Percentiles rank a stretch among this genome's conserved stretches.
phyloP scores from a whole-genome alignment of 2,113 vertebrate species.

The Aythya baeri region DNA sequence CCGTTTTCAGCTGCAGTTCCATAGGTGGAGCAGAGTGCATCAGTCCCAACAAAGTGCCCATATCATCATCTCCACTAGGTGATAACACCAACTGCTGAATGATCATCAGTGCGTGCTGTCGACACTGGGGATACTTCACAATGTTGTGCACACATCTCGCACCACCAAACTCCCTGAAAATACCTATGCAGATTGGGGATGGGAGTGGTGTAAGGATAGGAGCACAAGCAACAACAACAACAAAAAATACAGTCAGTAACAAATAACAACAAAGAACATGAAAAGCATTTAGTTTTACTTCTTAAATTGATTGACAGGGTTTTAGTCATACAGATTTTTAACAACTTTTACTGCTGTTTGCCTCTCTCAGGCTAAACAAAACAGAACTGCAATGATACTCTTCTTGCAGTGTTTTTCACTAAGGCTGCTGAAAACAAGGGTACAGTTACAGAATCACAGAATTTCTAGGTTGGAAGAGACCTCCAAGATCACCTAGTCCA shows the following conservation, averaged over 20 bases:
- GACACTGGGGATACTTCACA: conserved; percentile 93
- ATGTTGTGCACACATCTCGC: conserved; percentile 98
- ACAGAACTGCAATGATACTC: not conserved
- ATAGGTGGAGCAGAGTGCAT: conserved; percentile 95
- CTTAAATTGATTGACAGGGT: not conserved
- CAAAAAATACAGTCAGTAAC: not conserved
- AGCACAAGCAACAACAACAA: not conserved
- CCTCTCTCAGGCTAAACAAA: not conserved
- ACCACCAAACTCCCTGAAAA: conserved; percentile 97
- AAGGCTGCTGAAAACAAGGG: not conserved
- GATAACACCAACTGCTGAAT: conserved; percentile 97
- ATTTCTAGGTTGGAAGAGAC: no score
- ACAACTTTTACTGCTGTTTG: not conserved
- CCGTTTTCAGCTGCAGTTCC: conserved; percentile 94
- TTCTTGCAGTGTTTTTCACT: not conserved
- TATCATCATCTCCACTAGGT: conserved; percentile 95
- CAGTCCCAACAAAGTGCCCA: conserved; percentile 96
- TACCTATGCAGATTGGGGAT: conserved; percentile 71
- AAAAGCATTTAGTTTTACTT: not conserved
- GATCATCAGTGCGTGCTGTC: conserved; percentile 94
- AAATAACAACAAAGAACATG: not conserved
- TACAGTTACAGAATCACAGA: no score
- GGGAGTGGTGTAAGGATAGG: not conserved
- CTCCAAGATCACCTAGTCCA: no score
- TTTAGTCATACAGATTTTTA: not conserved